These are phyloP conservation scores for Fistularia commersonii DNA, from an alignment of 2,797 vertebrate species.

Conservation along the genomic window DNA sequence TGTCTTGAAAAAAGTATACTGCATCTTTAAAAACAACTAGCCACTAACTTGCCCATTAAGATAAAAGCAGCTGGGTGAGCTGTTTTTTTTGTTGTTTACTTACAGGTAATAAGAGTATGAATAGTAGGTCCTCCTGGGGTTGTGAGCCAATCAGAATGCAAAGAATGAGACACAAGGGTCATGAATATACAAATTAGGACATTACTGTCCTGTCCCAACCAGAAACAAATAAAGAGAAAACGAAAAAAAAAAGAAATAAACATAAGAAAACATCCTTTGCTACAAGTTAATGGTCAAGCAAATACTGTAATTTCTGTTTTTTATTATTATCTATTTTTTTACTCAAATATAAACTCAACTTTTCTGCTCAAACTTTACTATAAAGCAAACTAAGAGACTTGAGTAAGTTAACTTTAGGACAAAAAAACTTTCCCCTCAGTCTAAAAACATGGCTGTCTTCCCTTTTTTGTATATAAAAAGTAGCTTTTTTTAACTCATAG, in stretches of 20 bases:
- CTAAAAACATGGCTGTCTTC: background rate
- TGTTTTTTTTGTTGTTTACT: constrained; percentile 86
- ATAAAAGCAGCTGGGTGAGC: constrained; percentile 67
- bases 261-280: constrained; percentile 73
- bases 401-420: constrained; percentile 8
- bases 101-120: constrained; percentile 99
- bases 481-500: background rate
- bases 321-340: constrained; percentile 12
- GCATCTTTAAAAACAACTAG: constrained; percentile 91
- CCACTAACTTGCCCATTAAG: constrained; percentile 70
- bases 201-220: constrained; percentile 83
- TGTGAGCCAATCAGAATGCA: constrained; percentile 99
- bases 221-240: constrained; percentile 65
- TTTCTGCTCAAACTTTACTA: background rate
- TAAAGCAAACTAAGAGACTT: constrained; percentile 12
- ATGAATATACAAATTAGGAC: constrained; percentile 95
- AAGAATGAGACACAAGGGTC: constrained; percentile 92
- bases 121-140: constrained; percentile 99
- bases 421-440: constrained; percentile 4
- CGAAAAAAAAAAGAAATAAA: constrained; percentile 73
- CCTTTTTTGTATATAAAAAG: constrained; percentile 9
- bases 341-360: constrained; percentile 3
- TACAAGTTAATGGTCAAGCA: constrained; percentile 63
- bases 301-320: constrained; percentile 19
- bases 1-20: constrained; percentile 99